Evolutionary conservation across 2,888 invertebrate species (phyloP).

Genomic region (Petrophora chlorosata): DNA sequence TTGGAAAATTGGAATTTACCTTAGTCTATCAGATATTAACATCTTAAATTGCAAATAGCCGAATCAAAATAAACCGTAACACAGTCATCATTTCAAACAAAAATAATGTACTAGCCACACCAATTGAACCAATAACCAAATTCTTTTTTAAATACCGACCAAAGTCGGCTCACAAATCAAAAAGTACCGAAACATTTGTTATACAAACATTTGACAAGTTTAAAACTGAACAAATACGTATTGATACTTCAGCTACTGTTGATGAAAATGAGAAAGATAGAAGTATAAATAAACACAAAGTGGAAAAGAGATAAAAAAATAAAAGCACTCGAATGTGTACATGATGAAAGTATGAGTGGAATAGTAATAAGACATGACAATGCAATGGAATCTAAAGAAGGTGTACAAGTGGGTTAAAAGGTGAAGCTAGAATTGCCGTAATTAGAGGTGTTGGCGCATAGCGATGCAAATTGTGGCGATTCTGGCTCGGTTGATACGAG

Average conservation of each 20-base stretch:
- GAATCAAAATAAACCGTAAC: slow-evolving; percentile 31
- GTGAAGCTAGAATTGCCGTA: slow-evolving; percentile 74
- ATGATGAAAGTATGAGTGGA: slow-evolving; percentile 40
- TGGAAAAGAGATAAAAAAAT: slow-evolving; percentile 51
- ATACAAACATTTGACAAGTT: slow-evolving; percentile 63
- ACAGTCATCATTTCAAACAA: slow-evolving; percentile 43
- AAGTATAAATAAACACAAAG: slow-evolving; percentile 39
- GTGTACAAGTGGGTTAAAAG: slow-evolving; percentile 78
- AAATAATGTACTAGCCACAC: slow-evolving; percentile 45
- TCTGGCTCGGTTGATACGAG: slow-evolving; percentile 14
- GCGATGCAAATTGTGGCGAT: slow-evolving; percentile 58
- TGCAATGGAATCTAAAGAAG: slow-evolving; percentile 70
- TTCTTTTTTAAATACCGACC: slow-evolving; percentile 47
- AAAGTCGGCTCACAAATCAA: slow-evolving; percentile 58
- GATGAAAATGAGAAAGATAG: slow-evolving; percentile 61
- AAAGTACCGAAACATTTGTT: slow-evolving; percentile 67
- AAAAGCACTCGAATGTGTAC: slow-evolving; percentile 25
- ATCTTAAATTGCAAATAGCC: slow-evolving; percentile 26
- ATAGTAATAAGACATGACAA: slow-evolving; percentile 55
- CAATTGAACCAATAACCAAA: slow-evolving; percentile 66
- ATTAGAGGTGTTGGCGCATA: slow-evolving; percentile 69
- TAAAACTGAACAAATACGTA: slow-evolving; percentile 60
- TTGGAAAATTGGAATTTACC: no score
- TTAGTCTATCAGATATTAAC: no score
- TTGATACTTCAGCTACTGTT: slow-evolving; percentile 52